Conservation (phyloP, 2,888 invertebrate genomes). For the Drosophila peninsularis region DNA sequence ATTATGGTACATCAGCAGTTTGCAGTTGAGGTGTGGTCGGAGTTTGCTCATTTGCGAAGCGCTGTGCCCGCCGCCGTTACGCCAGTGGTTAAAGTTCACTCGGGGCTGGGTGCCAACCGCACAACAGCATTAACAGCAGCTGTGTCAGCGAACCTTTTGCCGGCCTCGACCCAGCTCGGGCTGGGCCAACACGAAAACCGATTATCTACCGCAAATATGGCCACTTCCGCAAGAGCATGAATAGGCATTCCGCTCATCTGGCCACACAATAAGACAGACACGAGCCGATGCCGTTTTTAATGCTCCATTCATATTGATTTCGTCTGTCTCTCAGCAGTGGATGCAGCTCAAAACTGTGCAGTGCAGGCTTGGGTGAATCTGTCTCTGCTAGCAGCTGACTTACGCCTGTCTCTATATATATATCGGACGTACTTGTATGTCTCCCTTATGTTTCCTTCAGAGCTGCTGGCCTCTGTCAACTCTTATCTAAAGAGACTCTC, state of each 20-base stretch:
- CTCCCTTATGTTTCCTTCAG: background rate
- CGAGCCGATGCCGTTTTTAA: constrained; percentile 6
- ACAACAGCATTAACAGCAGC: constrained; percentile 40
- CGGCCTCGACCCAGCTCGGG: background rate
- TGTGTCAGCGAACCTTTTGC: constrained; percentile 47
- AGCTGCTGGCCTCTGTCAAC: no score
- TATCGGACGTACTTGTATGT: background rate
- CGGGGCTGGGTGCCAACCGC: constrained; percentile 9
- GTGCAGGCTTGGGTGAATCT: background rate
- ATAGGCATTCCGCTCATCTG: constrained; percentile 63
- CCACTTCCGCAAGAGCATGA: constrained; percentile 55
- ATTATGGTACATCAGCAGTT: constrained; percentile 54
- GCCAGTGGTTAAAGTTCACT: constrained; percentile 61
- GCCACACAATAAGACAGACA: constrained; percentile 15
- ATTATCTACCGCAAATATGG: constrained; percentile 74
- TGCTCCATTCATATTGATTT: background rate
- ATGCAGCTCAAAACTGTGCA: background rate
- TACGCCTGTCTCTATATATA: background rate
- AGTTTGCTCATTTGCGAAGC: constrained; percentile 42
- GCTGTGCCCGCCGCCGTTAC: constrained; percentile 10
- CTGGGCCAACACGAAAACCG: constrained; percentile 50
- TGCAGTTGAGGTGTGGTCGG: constrained; percentile 30
- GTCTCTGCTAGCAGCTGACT: background rate
- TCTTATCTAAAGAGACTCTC: no score
- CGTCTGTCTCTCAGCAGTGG: background rate